Evolutionary conservation across 2,113 vertebrate species (phyloP).

Genomic region (Scomber scombrus): DNA sequence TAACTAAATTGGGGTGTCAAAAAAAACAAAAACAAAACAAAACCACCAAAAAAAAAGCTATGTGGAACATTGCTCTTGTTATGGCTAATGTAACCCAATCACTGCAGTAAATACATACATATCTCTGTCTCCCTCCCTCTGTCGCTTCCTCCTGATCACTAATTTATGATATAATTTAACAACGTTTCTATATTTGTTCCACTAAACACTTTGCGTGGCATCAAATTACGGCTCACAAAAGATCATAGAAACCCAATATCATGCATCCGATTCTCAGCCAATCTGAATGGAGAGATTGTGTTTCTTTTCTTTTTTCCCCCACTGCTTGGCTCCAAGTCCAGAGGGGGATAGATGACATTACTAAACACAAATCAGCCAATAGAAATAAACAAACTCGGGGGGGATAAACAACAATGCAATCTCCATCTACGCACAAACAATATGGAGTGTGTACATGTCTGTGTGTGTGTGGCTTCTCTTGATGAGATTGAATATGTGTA

Average conservation of each 20-base stretch:
- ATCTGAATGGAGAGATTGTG: constrained; percentile 73
- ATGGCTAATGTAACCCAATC: constrained; percentile 75
- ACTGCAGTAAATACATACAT: constrained; percentile 69
- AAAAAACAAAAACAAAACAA: neutral
- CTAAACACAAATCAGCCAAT: constrained; percentile 79
- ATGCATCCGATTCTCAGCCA: constrained; percentile 72
- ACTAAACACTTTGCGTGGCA: constrained; percentile 72
- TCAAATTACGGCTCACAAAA: constrained; percentile 77
- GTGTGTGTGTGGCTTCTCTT: constrained; percentile 49
- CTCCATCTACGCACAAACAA: constrained; percentile 74
- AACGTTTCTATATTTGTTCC: constrained; percentile 77
- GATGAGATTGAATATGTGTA: constrained; percentile 76
- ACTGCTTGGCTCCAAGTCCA: constrained; percentile 55
- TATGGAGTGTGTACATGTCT: constrained; percentile 34
- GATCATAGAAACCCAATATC: constrained; percentile 80
- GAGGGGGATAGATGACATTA: constrained; percentile 75
- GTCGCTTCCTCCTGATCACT: constrained; percentile 73
- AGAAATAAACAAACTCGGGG: constrained; percentile 76
- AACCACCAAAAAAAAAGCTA: neutral
- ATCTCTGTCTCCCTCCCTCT: constrained; percentile 32
- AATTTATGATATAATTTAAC: constrained; percentile 80
- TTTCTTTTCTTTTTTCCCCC: constrained; percentile 62
- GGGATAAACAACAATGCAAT: constrained; percentile 78
- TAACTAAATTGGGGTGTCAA: constrained; percentile 71
- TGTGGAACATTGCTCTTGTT: constrained; percentile 69